Evolutionary conservation across 2,797 vertebrate genomes (phyloP).

Genomic region (Coluber constrictor): DNA sequence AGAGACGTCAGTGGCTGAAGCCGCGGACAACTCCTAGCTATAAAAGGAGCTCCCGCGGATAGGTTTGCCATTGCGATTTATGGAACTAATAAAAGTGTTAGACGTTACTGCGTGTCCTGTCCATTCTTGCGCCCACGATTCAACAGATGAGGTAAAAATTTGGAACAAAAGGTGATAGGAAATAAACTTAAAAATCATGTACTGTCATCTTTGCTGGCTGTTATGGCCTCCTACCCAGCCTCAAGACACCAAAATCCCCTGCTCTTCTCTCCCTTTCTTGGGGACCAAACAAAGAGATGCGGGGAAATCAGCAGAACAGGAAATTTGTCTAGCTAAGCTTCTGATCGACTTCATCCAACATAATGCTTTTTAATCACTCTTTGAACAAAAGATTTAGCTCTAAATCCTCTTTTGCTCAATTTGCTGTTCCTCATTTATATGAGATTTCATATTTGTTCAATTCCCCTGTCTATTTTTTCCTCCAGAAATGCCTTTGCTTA

Average conservation of each 20-base stretch:
- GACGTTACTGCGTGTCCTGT: too few species aligned
- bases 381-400: slow-evolving; percentile 75
- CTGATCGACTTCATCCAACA: slow-evolving; percentile 64
- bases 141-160: too few species aligned
- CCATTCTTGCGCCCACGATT: too few species aligned
- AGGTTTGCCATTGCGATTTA: too few species aligned
- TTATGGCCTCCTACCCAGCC: neutral
- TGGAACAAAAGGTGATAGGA: neutral
- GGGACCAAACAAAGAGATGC: slow-evolving; percentile 41
- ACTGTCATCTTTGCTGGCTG: neutral
- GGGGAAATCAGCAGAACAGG: slow-evolving; percentile 45
- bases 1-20: too few species aligned
- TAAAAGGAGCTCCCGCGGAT: too few species aligned
- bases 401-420: slow-evolving; percentile 71
- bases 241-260: slow-evolving; percentile 32
- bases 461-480: slow-evolving; percentile 40
- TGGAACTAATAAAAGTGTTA: too few species aligned
- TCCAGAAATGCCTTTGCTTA: slow-evolving; percentile 1
- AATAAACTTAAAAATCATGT: neutral
- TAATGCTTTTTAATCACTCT: slow-evolving; percentile 75
- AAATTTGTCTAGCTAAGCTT: slow-evolving; percentile 64
- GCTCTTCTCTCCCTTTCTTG: slow-evolving; percentile 37
- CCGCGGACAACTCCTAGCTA: too few species aligned
- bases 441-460: slow-evolving; percentile 59
- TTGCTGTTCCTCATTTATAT: slow-evolving; percentile 60